Percentiles rank a stretch among this genome's conserved stretches.
Evolutionary conservation across 2,888 invertebrate genomes (phyloP).

Genomic region (Oligia strigilis): DNA sequence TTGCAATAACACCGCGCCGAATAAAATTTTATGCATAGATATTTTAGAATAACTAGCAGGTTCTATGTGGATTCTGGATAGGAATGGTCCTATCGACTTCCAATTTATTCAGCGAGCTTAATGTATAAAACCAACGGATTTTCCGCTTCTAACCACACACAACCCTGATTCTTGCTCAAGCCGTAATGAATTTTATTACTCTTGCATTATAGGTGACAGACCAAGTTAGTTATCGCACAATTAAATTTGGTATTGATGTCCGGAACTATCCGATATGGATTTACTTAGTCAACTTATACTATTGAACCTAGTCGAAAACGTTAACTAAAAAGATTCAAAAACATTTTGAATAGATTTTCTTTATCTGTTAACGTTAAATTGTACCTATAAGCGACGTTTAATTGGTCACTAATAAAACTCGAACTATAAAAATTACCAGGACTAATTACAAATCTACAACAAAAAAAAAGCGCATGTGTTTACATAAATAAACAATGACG

Average conservation of each 20-base stretch:
- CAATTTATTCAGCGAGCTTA: conserved; percentile 84
- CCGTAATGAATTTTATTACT: conserved; percentile 85
- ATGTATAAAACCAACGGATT: conserved; percentile 81
- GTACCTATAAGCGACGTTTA: neutral
- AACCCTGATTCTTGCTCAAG: conserved; percentile 75
- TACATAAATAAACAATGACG: conserved; percentile 46
- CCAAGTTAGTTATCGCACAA: conserved; percentile 73
- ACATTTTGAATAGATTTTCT: neutral
- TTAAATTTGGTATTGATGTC: conserved; percentile 72
- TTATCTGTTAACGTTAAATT: neutral
- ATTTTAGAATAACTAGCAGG: conserved; percentile 74
- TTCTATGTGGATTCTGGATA: conserved; percentile 76
- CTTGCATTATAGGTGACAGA: conserved; percentile 72
- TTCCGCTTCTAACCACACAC: conserved; percentile 77
- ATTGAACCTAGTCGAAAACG: neutral
- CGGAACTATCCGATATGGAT: conserved; percentile 26
- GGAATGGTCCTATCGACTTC: conserved; percentile 82
- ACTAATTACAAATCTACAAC: neutral
- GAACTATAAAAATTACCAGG: neutral
- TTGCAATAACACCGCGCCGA: conserved; percentile 64
- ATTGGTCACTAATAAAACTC: neutral
- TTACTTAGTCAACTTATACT: conserved; percentile 4
- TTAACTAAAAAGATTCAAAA: neutral
- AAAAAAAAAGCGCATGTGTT: neutral
- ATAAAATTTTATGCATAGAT: conserved; percentile 76